Conservation (phyloP, 53 echinoderm and acorn worm genomes). For the Hippasteria phrygiana region DNA sequence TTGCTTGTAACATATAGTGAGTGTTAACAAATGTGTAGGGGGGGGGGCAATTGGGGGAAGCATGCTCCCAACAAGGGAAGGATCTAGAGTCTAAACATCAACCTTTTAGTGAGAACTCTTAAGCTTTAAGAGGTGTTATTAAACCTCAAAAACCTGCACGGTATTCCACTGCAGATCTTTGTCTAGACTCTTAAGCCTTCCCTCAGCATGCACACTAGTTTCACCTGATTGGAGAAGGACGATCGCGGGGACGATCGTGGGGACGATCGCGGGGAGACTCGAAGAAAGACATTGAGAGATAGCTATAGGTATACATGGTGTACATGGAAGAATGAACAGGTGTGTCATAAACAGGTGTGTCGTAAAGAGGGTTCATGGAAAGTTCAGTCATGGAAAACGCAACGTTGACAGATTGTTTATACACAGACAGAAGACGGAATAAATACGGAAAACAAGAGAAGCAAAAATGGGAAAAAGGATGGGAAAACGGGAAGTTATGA, state of each 20-base stretch:
- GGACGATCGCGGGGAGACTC: constrained; percentile 14
- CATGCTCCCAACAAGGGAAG: not conserved
- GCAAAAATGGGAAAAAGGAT: not conserved
- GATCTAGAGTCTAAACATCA: not conserved
- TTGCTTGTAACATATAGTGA: too few species aligned
- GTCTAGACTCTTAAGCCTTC: not conserved
- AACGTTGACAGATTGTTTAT: too few species aligned
- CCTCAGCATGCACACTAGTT: not conserved
- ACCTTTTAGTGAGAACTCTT: not conserved
- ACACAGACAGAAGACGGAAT: not conserved
- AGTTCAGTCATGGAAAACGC: too few species aligned
- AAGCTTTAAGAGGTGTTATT: not conserved
- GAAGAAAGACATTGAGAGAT: constrained; percentile 23
- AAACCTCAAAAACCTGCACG: not conserved
- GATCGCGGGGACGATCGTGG: constrained; percentile 29
- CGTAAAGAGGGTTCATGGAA: too few species aligned
- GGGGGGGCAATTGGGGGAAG: not conserved
- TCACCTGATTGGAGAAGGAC: constrained; percentile 28
- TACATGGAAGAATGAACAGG: not conserved
- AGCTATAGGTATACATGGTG: constrained; percentile 7
- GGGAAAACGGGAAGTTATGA: not conserved
- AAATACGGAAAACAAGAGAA: not conserved
- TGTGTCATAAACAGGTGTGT: not conserved
- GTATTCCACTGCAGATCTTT: too few species aligned
- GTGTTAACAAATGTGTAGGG: too few species aligned